A percentile compares a stretch with the other conserved stretches of the same genome.
These are phyloP conservation scores for Hippasteria phrygiana DNA, from an alignment of 53 echinoderm and acorn worm genomes.

Conservation along the genomic window DNA sequence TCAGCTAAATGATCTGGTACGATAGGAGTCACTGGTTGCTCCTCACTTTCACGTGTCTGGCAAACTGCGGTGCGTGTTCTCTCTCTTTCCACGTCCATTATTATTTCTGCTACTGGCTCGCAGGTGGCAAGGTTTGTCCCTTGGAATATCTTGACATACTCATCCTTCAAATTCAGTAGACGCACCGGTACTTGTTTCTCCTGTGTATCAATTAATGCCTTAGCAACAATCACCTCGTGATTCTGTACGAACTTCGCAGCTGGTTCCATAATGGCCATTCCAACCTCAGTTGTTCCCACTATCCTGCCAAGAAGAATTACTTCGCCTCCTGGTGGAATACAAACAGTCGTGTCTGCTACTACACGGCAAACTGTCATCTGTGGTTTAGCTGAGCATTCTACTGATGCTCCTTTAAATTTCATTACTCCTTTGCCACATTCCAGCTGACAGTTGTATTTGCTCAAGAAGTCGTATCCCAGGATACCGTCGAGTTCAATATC, in stretches of 20 bases:
- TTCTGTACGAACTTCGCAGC: background rate
- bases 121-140: conserved; percentile 13
- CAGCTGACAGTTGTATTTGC: conserved; percentile 37
- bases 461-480: conserved; percentile 70
- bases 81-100: background rate
- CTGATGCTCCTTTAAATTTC: background rate
- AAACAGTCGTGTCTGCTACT: background rate
- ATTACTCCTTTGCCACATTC: background rate
- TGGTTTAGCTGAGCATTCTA: background rate
- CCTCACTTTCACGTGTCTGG: background rate
- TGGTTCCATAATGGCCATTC: background rate
- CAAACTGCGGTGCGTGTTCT: background rate
- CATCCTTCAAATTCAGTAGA: conserved; percentile 10
- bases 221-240: background rate
- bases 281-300: background rate
- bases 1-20: background rate
- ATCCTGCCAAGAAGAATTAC: background rate
- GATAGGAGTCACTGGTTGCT: background rate
- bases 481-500: conserved; percentile 63
- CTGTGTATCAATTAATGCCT: background rate
- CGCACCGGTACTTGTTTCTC: conserved; percentile 29
- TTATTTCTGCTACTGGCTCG: conserved; percentile 10
- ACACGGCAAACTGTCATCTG: background rate
- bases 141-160: background rate
- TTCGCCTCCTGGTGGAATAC: conserved; percentile 5